These are phyloP conservation scores for Drosophila triauraria DNA, from an alignment of 1,140 invertebrate genomes.

Conservation along the genomic window DNA sequence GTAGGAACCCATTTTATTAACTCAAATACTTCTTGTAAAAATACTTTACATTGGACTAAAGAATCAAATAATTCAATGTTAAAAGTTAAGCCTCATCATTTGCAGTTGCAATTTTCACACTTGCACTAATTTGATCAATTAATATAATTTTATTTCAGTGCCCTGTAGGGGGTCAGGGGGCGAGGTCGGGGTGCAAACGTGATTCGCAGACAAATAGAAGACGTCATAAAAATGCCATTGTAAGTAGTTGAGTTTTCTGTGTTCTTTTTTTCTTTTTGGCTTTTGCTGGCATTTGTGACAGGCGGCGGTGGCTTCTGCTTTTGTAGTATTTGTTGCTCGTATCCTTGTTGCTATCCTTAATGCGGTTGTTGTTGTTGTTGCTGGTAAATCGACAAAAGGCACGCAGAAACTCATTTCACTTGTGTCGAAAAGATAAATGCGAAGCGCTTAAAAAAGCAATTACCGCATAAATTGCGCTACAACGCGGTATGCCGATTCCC, in stretches of 20 bases:
- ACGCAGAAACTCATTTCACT: conserved; percentile 79
- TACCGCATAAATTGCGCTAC: conserved; percentile 82
- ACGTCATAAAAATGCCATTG: conserved; percentile 82
- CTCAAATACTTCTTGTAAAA: too few species aligned
- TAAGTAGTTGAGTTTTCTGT: conserved; percentile 70
- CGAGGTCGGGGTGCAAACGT: conserved; percentile 14
- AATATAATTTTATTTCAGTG: conserved; percentile 5
- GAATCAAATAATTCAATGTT: too few species aligned
- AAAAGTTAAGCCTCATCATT: too few species aligned
- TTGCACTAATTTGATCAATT: neutral
- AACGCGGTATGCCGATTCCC: conserved; percentile 30
- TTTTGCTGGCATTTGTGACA: conserved; percentile 68
- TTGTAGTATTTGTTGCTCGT: conserved; percentile 46
- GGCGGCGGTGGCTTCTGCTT: conserved; percentile 34
- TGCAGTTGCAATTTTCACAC: too few species aligned
- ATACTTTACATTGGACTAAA: too few species aligned
- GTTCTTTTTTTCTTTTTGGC: conserved; percentile 22
- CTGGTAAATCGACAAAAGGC: conserved; percentile 69
- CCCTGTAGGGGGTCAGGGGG: conserved; percentile 7
- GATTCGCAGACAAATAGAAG: conserved; percentile 61
- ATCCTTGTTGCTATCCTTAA: conserved; percentile 51
- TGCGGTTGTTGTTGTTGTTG: conserved; percentile 35
- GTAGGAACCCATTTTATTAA: too few species aligned
- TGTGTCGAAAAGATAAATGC: conserved; percentile 84
- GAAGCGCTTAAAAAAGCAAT: conserved; percentile 84